Evolutionary conservation across 2,797 vertebrate species (phyloP), one percentile per base, ranked within the genome.

Genomic region (Characodon lateralis): DNA sequence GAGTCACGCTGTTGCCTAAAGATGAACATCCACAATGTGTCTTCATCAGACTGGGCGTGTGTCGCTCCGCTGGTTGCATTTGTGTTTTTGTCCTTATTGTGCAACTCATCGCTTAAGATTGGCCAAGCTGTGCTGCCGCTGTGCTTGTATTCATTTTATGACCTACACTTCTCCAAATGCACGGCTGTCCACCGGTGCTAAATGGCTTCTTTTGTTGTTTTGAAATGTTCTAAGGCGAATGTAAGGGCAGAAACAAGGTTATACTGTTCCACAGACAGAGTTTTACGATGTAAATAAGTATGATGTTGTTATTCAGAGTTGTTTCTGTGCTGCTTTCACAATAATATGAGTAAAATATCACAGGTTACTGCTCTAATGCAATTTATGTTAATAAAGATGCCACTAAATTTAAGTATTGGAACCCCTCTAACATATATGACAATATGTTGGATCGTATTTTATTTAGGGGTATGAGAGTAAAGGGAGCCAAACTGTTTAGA

Each of bases 11-110:
- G 73, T 85, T 85, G 83, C 90, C 87, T 86, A 59, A 75, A 89
- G 89, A 84, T 83, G 88, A 86, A 88, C 85, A 80, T 85, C 76
- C 77, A 58, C 74, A 76, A 61, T 46, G 79, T 83, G 88, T 91
- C 86, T 86, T 85, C 63, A 59, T 68, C 76, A 85, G 68, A 78
- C 80, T 56, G 43, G 43, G 50, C 41, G 63, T 66, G 63, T 41
- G 74, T 39, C 2, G 10, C 35, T 68, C 72, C 41, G 50, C 65
- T 55, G n/a, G 73, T 71, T 76, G 63, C 71, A 41, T 81, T 73
- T 76, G 72, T 81, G 50, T 71, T 26, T 69, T 63, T 66, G 76
- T 83, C 63, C 58, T 72, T 84, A 59, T 68, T 58, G 22, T 75
- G 73, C 31, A 63, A 16, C 28, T 31, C 2, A 73, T 58, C 78